A percentile compares a stretch with the other conserved stretches of the same genome.
Conservation (phyloP, 1,140 invertebrate genomes). For the Tribolium castaneum region DNA sequence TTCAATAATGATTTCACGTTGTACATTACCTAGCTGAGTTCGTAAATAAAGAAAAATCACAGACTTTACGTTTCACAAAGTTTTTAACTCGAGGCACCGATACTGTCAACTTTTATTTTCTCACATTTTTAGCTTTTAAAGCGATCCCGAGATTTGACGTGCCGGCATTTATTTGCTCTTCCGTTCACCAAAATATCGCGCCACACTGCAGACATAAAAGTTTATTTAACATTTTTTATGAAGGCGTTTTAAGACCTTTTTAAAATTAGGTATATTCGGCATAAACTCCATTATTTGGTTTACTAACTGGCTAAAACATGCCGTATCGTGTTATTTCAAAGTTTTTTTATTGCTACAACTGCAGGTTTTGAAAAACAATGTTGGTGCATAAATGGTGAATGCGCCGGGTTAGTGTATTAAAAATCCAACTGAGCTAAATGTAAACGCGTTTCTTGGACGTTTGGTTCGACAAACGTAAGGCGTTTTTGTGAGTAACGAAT, state of each 20-base stretch:
- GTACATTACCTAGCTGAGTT: neutral
- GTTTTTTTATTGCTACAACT: too few relatives aligned
- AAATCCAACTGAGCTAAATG: neutral
- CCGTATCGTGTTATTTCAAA: too few relatives aligned
- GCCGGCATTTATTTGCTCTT: neutral
- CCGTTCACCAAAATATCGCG: neutral
- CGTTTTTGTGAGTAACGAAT: constrained; percentile 1
- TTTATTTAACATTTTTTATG: too few relatives aligned
- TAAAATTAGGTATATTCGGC: too few relatives aligned
- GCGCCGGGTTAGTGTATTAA: neutral
- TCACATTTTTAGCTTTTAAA: neutral
- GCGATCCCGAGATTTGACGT: neutral
- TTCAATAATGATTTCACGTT: neutral
- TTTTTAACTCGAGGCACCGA: neutral
- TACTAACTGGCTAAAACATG: too few relatives aligned
- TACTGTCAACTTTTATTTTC: neutral
- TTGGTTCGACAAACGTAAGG: neutral
- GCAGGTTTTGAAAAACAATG: too few relatives aligned
- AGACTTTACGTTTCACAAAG: neutral
- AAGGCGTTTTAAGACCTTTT: too few relatives aligned
- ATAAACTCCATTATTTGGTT: too few relatives aligned
- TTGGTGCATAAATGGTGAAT: neutral
- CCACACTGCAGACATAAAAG: neutral
- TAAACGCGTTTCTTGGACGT: too few relatives aligned
- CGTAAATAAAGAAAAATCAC: constrained; percentile 5